phyloP scores from a whole-genome alignment of 2,797 vertebrate genomes.

The Remorina albescens region DNA sequence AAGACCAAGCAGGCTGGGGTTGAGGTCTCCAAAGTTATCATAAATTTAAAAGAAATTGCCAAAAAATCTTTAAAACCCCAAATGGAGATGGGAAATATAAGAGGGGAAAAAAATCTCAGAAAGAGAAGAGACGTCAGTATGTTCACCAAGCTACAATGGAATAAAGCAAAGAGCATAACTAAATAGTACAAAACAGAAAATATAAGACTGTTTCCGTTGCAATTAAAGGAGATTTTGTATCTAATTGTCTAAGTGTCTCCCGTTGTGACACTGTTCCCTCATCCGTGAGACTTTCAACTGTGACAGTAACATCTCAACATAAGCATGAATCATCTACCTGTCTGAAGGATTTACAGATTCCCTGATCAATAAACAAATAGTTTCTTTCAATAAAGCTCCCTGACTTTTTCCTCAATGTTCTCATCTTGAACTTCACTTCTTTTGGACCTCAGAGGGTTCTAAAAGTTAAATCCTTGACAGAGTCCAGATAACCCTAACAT shows the following conservation, averaged over 20 bases:
- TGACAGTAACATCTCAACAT: slow-evolving; percentile 25
- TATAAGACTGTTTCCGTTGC: not conserved
- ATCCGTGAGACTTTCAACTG: slow-evolving; percentile 15
- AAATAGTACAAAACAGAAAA: not conserved
- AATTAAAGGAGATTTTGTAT: slow-evolving; percentile 3
- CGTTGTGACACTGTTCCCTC: slow-evolving; percentile 2
- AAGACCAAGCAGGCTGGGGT: no score
- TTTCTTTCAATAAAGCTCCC: not conserved
- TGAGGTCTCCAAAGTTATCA: slow-evolving; percentile 2
- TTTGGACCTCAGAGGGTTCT: not conserved
- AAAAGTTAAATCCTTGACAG: no score
- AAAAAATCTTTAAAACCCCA: not conserved
- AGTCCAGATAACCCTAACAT: not conserved
- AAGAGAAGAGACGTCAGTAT: not conserved
- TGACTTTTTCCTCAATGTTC: not conserved
- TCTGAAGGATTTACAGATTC: no score
- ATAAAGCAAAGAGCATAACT: slow-evolving; percentile 11
- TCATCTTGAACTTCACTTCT: not conserved
- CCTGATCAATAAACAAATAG: not conserved
- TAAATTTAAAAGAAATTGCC: slow-evolving; percentile 2
- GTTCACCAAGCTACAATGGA: not conserved
- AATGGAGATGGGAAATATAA: not conserved
- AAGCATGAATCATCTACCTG: no score
- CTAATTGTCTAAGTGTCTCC: slow-evolving; percentile 10
- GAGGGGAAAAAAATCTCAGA: not conserved